Base-by-base conservation (phyloP, 2,797 vertebrate genomes). In the Craterocephalus amniculus region DNA sequence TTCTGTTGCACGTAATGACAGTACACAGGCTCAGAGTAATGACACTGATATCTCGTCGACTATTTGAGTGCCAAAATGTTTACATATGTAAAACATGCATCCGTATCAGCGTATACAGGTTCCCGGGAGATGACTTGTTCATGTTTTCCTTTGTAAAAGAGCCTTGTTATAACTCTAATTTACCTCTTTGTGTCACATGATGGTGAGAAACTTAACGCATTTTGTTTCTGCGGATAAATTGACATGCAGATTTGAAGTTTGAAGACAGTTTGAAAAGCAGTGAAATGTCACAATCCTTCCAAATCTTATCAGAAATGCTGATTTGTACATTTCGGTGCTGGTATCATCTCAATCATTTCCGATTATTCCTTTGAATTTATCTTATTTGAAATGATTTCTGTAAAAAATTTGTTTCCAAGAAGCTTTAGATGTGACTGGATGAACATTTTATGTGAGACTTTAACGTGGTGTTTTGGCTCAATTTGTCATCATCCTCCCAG, bases 401-500 rank as follows among this genome's bases (percentile, higher is more conserved):
- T 32, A 48, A 45, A 45, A 45, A 6, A 36, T 63, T 73, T 27
- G 29, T 32, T 35, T 63, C 11, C 35, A 36, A 40, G 1, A 52
- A 40, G 29, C 62, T 51, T 62, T 4, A 67, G 43, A 55, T 65
- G 36, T 24, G 18, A 26, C 32, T 24, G 58, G 35, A 67, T 58
- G 27, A 54, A 72, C 34, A 26, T 72, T 43, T 65, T 0, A 1
- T 40, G 29, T 18, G n/a, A 14, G 9, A 31, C 6, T 65, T 70
- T 58, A 58, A 60, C 52, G 1, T 45, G 20, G 4, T 66, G 9
- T 27, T 63, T 34, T 71, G 16, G 45, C 67, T 14, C 43, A 29
- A 63, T 62, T 58, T 78, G 54, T 67, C 71, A 2, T 22, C 61
- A 0, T 80, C 63, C 35, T 78, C 14, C 56, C 82, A 99, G 98